These are phyloP conservation scores for Globicephala melas DNA, from an alignment of 2,113 vertebrate genomes.

Conservation along the genomic window DNA sequence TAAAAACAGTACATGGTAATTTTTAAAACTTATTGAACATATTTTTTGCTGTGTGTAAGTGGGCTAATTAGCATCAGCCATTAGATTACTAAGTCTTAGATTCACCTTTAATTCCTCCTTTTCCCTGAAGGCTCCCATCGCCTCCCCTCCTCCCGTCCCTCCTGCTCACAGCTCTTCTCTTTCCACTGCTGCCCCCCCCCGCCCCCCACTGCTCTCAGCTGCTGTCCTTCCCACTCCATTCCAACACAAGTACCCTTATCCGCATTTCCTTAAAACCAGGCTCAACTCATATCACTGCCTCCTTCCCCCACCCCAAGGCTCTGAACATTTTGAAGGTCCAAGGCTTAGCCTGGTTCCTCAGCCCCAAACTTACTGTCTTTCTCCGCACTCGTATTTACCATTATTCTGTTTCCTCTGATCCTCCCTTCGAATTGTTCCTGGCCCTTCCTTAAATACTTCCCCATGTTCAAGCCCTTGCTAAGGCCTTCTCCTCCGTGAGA, in stretches of 20 bases:
- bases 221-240: background rate
- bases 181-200: background rate
- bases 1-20: background rate
- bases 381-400: no score
- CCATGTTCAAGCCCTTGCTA: background rate
- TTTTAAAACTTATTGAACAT: background rate
- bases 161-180: background rate
- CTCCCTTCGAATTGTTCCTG: background rate
- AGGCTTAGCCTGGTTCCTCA: background rate
- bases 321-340: background rate
- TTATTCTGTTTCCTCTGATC: background rate
- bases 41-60: fast-evolving
- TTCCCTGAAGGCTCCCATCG: background rate
- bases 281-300: background rate
- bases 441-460: background rate
- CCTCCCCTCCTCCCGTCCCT: fast-evolving
- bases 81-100: background rate
- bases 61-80: background rate
- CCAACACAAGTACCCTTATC: background rate
- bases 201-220: background rate
- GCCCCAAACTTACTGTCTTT: background rate
- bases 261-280: background rate
- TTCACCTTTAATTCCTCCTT: background rate
- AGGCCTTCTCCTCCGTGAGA: background rate
- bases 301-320: background rate